A percentile compares a stretch with the other conserved stretches of the same genome.
phyloP scores from a whole-genome alignment of 1,140 invertebrate species.

The Bombus difficillimus region DNA sequence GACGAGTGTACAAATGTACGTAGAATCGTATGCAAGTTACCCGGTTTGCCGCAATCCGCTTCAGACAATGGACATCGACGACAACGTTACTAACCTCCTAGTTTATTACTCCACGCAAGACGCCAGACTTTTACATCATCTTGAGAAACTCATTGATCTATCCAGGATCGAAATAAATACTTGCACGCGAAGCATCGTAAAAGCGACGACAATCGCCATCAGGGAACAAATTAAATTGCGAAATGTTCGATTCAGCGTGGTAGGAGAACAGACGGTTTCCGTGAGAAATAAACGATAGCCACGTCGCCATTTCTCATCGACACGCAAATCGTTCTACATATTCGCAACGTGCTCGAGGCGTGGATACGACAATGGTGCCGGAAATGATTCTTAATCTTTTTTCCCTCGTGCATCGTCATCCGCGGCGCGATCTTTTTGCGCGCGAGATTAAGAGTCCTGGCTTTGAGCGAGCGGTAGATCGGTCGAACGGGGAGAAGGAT shows the following conservation, averaged over 20 bases:
- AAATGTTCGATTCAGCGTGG: not conserved
- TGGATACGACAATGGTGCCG: constrained; percentile 23
- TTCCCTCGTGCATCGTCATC: not conserved
- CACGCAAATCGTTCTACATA: constrained; percentile 26
- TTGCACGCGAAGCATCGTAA: not conserved
- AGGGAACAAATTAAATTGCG: constrained; percentile 8
- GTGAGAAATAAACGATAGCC: not conserved
- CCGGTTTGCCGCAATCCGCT: not conserved
- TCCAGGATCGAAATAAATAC: not conserved
- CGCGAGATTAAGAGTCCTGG: not conserved
- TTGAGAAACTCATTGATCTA: not conserved
- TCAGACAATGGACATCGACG: constrained; percentile 17
- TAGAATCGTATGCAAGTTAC: not conserved
- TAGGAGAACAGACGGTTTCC: not conserved
- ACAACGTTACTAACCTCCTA: constrained; percentile 16
- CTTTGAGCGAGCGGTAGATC: not conserved
- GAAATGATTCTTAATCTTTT: constrained; percentile 49
- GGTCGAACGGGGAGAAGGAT: not conserved
- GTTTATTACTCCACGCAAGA: constrained; percentile 5
- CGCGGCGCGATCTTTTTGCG: not conserved
- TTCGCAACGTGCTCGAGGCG: not conserved
- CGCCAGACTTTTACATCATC: not conserved
- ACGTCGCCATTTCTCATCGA: not conserved
- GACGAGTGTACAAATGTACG: not conserved
- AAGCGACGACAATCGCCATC: constrained; percentile 5